Conservation (phyloP, 2,797 vertebrate species). For the Rhinatrema bivittatum region DNA sequence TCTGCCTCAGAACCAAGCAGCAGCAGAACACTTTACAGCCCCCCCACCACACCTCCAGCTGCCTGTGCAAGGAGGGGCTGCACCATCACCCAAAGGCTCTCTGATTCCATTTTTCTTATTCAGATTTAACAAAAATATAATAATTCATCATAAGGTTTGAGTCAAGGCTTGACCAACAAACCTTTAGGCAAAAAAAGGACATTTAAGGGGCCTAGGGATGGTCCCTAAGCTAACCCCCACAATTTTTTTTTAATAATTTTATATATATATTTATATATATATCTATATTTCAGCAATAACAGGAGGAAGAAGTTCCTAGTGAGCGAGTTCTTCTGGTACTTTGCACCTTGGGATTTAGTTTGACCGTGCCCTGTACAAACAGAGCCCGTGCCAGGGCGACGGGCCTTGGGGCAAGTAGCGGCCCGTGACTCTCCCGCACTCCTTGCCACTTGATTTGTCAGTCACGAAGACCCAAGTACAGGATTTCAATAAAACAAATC, state of each 20-base stretch:
- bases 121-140: no score
- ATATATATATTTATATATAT: slow-evolving; percentile 64
- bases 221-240: slow-evolving; percentile 10
- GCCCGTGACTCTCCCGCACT: no score
- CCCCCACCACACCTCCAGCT: not conserved
- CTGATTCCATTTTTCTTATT: no score
- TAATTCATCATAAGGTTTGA: no score
- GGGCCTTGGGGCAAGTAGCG: no score
- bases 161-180: no score
- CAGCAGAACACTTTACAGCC: not conserved
- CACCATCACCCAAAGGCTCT: no score
- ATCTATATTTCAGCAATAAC: slow-evolving; percentile 57
- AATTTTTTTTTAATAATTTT: slow-evolving; percentile 54
- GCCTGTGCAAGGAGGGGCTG: not conserved
- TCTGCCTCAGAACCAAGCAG: not conserved
- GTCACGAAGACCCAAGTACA: slow-evolving; percentile 38
- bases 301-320: slow-evolving; percentile 15
- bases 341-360: slow-evolving; percentile 6
- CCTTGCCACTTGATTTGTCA: slow-evolving; percentile 40
- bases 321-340: slow-evolving; percentile 8
- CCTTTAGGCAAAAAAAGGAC: no score
- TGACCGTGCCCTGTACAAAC: slow-evolving; percentile 20
- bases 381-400: slow-evolving; percentile 1
- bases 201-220: no score
- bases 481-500: slow-evolving; percentile 50